Percentiles rank a stretch among this genome's conserved stretches.
Evolutionary conservation across 2,888 invertebrate genomes (phyloP).

Genomic region (Ennomos erosarius): DNA sequence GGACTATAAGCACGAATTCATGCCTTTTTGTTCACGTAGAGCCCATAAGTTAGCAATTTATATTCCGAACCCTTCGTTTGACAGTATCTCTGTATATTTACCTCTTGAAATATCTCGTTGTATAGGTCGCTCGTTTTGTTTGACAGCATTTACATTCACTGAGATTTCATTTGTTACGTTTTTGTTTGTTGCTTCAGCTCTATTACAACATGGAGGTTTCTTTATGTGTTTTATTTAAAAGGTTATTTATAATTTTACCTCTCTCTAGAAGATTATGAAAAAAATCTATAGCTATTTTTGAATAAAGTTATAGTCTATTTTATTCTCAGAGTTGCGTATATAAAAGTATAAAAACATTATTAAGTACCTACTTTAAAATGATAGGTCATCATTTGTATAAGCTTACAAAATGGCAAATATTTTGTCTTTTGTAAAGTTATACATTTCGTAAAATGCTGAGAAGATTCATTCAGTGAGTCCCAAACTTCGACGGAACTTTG

Average conservation of each 20-base stretch:
- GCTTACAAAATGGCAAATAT: slow-evolving; percentile 42
- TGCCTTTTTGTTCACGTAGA: slow-evolving; percentile 46
- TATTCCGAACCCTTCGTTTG: slow-evolving; percentile 43
- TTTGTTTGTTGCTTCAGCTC: slow-evolving; percentile 24
- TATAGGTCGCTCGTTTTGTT: slow-evolving; percentile 14
- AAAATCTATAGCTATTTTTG: too few relatives aligned
- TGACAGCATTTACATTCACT: not conserved
- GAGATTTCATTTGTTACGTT: not conserved
- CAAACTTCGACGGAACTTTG: slow-evolving; percentile 10
- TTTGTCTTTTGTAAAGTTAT: slow-evolving; percentile 45
- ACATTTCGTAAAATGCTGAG: slow-evolving; percentile 40
- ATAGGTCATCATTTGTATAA: slow-evolving; percentile 29
- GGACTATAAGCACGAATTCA: slow-evolving; percentile 39
- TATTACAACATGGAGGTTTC: slow-evolving; percentile 22
- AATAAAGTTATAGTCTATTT: too few relatives aligned
- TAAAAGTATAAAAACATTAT: slow-evolving; percentile 34
- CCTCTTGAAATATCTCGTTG: slow-evolving; percentile 24
- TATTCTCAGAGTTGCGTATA: too few relatives aligned
- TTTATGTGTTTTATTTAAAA: slow-evolving; percentile 13
- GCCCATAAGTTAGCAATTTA: slow-evolving; percentile 31
- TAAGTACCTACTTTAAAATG: too few relatives aligned
- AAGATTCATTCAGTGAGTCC: slow-evolving; percentile 31
- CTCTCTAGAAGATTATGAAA: too few relatives aligned
- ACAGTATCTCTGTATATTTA: slow-evolving; percentile 37
- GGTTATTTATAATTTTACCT: too few relatives aligned